Conservation (phyloP, 2,888 invertebrate species). For the Andrena marginata region DNA sequence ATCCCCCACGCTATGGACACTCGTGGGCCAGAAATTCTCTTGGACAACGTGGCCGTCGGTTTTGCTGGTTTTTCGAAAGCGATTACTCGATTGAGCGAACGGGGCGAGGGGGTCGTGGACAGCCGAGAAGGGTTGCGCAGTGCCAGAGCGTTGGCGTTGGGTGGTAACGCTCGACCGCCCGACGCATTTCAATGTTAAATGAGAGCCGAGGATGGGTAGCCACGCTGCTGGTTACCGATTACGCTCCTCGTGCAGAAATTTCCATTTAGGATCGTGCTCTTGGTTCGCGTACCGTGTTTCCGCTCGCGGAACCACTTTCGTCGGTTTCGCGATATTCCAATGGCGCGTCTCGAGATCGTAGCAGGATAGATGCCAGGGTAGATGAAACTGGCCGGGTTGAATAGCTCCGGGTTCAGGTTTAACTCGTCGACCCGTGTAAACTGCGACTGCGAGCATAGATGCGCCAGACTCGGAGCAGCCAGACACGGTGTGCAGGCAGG, state of each 20-base stretch:
- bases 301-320: conserved; percentile 4
- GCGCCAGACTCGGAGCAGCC: background rate
- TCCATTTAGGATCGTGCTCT: conserved; percentile 46
- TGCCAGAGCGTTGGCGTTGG: background rate
- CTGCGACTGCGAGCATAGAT: background rate
- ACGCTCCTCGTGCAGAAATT: conserved; percentile 54
- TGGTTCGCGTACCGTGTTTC: conserved; percentile 21
- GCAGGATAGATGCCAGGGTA: background rate
- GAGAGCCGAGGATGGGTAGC: conserved; percentile 54
- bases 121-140: conserved; percentile 5
- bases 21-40: background rate
- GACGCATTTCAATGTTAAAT: conserved; percentile 71
- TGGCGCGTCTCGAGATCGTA: conserved; percentile 25
- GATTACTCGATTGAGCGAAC: conserved; percentile 3
- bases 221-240: conserved; percentile 56
- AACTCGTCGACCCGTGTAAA: conserved; percentile 21
- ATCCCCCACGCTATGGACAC: too few species aligned
- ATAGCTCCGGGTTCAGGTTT: background rate
- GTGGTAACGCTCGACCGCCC: conserved; percentile 39
- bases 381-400: conserved; percentile 4
- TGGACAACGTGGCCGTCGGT: background rate
- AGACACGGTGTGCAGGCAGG: background rate
- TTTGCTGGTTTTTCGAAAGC: conserved; percentile 7
- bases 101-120: background rate
- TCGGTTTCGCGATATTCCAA: conserved; percentile 26